Evolutionary conservation across 2,888 invertebrate genomes (phyloP), one percentile per base, ranked within the genome.

Genomic region (Pseudococcus viburni): DNA sequence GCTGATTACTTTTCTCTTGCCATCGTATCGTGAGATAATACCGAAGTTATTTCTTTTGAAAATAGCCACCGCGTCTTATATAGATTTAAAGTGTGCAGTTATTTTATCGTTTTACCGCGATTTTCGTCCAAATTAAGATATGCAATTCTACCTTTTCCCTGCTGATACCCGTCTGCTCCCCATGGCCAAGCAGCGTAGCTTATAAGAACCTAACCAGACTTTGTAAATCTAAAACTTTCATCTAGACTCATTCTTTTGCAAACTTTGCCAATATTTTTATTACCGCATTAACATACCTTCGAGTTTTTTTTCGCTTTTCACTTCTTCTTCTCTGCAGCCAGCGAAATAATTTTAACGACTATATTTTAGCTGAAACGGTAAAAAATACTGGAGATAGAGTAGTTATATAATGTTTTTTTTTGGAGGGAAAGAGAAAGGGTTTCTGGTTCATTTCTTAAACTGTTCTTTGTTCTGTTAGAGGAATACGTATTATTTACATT

Each of bases 211-310:
- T 42, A 42, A 5, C 11, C 64, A 64, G 64, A 73, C 73, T 73
- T 73, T 73, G 73, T 73, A 73, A 73, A 73, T 73, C 33, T 73
- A 39, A 73, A 73, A 73, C 73, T 73, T 73, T 73, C 73, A 73
- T 73, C 33, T 73, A 33, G 73, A 73, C 26, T 73, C 73, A 15
- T 73, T 73, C 73, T 73, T 73, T 73, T 33, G 73, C 73, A 73
- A 73, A 73, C 73, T 73, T 73, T 73, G 73, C 73, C 73, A 73
- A 73, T 73, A 73, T 73, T 73, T 73, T 73, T 73, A 73, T 73
- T 73, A 73, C 73, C 73, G 11, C 73, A 73, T 73, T 73, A 73
- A 73, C 73, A 73, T 73, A 73, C 73, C 73, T 73, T 33, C 5
- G 33, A 73, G 73, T 26, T 73, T 26, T 73, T 73, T 39, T 33